phyloP scores from a whole-genome alignment of 1,140 invertebrate genomes.

The Pogonus chalceus region DNA sequence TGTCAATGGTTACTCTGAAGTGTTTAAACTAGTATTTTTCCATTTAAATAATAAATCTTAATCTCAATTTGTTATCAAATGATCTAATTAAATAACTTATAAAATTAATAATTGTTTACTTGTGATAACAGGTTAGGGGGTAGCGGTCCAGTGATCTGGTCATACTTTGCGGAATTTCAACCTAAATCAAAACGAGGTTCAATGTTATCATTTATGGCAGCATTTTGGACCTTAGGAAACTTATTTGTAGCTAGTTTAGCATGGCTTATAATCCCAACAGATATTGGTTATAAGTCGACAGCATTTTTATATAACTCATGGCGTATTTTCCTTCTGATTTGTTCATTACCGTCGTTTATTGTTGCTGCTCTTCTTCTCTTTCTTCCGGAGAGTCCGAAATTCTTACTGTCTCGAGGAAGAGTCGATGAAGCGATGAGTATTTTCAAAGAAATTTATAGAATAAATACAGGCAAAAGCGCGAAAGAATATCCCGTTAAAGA shows the following conservation, averaged over 20 bases:
- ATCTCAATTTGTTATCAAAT: no score
- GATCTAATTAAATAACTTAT: no score
- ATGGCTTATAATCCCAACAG: slow-evolving; percentile 74
- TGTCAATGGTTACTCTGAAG: no score
- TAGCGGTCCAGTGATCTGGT: slow-evolving; percentile 90
- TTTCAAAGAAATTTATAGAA: slow-evolving; percentile 66
- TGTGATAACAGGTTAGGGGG: slow-evolving; percentile 67
- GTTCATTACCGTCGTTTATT: slow-evolving; percentile 74
- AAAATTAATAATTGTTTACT: not conserved
- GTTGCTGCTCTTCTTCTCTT: slow-evolving; percentile 71
- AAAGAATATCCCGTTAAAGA: slow-evolving; percentile 69
- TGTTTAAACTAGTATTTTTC: not conserved
- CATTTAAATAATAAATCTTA: no score
- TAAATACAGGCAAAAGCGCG: slow-evolving; percentile 63
- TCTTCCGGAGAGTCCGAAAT: slow-evolving; percentile 89
- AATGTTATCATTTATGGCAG: slow-evolving; percentile 86
- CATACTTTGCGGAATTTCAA: slow-evolving; percentile 91
- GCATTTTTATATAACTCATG: slow-evolving; percentile 79
- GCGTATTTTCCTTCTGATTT: slow-evolving; percentile 81
- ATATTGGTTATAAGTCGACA: slow-evolving; percentile 52
- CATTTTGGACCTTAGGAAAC: slow-evolving; percentile 87
- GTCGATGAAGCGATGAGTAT: slow-evolving; percentile 69
- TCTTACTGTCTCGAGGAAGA: slow-evolving; percentile 64
- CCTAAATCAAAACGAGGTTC: slow-evolving; percentile 78
- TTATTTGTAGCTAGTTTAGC: slow-evolving; percentile 78